Conservation (phyloP, 2,888 invertebrate genomes). For the Harmothoe impar region DNA sequence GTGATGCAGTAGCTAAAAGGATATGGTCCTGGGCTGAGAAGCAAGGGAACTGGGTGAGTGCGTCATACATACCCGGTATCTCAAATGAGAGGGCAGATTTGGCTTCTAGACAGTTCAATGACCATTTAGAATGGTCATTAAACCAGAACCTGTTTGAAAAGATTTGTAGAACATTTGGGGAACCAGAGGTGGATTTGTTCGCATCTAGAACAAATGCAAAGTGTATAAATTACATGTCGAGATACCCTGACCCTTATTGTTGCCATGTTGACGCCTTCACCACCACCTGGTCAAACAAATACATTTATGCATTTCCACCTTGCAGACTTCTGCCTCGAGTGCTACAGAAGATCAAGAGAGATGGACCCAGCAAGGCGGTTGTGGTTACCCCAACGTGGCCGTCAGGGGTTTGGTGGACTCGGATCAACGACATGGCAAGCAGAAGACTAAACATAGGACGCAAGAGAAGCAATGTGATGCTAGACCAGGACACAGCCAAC, state of each 20-base stretch:
- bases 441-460: background rate
- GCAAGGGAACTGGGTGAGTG: background rate
- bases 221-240: background rate
- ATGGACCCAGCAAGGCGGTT: background rate
- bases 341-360: background rate
- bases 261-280: background rate
- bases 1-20: background rate
- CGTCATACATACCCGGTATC: background rate
- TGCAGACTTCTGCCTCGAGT: background rate
- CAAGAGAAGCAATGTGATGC: background rate
- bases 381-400: background rate
- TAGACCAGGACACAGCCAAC: background rate
- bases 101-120: background rate
- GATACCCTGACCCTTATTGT: background rate
- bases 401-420: background rate
- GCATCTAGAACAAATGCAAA: no score
- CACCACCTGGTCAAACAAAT: background rate
- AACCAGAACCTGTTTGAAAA: background rate
- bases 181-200: no score
- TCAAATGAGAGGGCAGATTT: background rate
- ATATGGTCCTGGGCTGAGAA: background rate
- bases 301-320: conserved; percentile 37
- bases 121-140: no score
- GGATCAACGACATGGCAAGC: background rate
- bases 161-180: no score